A percentile compares a stretch with the other conserved stretches of the same genome.
Conservation (phyloP, 2,113 vertebrate genomes). For the Mandrillus leucophaeus region DNA sequence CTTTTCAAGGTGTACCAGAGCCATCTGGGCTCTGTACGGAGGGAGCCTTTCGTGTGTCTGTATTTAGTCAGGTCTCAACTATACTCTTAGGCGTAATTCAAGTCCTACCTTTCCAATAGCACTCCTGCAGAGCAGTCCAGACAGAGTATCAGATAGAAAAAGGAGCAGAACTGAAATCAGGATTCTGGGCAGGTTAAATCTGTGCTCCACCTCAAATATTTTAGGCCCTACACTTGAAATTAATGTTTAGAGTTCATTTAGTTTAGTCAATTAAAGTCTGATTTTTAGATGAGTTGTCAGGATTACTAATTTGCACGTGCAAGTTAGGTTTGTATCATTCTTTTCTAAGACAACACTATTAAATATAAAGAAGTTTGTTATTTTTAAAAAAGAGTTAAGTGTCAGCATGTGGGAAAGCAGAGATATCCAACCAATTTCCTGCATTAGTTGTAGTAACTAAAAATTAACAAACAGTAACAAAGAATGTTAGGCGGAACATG, state of each 20-base stretch:
- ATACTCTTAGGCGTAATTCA: not conserved
- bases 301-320: not conserved
- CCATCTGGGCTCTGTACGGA: not conserved
- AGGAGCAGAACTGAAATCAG: not conserved
- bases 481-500: not conserved
- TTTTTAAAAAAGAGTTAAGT: not conserved
- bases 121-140: not conserved
- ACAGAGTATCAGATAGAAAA: not conserved
- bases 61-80: not conserved
- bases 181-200: not conserved
- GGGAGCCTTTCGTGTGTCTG: accelerated
- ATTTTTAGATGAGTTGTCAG: not conserved
- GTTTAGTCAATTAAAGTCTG: not conserved
- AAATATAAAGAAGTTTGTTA: not conserved
- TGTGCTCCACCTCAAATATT: not conserved
- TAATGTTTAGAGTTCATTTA: not conserved
- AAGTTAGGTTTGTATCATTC: not conserved
- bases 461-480: not conserved
- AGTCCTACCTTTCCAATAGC: not conserved
- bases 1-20: not conserved
- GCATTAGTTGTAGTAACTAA: not conserved
- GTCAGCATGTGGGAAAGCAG: not conserved
- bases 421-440: not conserved
- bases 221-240: not conserved
- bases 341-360: not conserved